Base-by-base conservation (phyloP, 37 sponge, comb jelly and placozoan species). In the Aphrocallistes beatrix region DNA sequence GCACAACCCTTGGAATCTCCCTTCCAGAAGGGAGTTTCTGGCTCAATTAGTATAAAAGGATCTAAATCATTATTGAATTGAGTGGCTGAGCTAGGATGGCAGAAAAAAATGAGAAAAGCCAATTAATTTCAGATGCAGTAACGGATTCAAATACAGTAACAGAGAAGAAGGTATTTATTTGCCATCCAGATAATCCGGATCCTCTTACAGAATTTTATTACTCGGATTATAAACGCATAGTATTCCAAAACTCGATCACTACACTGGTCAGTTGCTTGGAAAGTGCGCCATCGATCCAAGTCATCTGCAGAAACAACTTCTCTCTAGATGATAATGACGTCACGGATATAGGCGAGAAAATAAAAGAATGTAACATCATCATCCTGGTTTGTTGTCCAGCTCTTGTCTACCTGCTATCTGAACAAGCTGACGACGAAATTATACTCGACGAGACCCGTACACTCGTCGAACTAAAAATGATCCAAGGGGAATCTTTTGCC, bases 21-120 rank as follows among this genome's bases (percentile, higher is more conserved):
- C 75, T 60, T 60, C n/a, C 49, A 60, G 34, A 60, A 60, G 75
- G 75, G 75, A 60, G 75, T 60, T 60, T 60, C n/a, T 6, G 21
- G 21, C 75, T 60, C 3, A 19, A 60, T 60, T 60, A 21, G 21
- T 60, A 60, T 60, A 60, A 60, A 60, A 60, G 75, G 17, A 21
- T 60, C 34, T 21, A 28, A 21, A 25, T 13, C 6, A 32, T 60
- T 25, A 19, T 19, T 60, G 28, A 60, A 60, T 47, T 47, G 49
- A 13, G n/a, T 60, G 75, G 75, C 75, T 30, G n/a, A n/a, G n/a
- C n/a, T n/a, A n/a, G n/a, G n/a, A n/a, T n/a, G n/a, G n/a, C n/a
- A n/a, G n/a, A n/a, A n/a, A n/a, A n/a, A n/a, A n/a, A n/a, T n/a
- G n/a, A n/a, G n/a, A n/a, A n/a, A n/a, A n/a, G n/a, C n/a, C n/a